Base-by-base conservation (phyloP, 2,797 vertebrate species). In the Manis crassicaudata region DNA sequence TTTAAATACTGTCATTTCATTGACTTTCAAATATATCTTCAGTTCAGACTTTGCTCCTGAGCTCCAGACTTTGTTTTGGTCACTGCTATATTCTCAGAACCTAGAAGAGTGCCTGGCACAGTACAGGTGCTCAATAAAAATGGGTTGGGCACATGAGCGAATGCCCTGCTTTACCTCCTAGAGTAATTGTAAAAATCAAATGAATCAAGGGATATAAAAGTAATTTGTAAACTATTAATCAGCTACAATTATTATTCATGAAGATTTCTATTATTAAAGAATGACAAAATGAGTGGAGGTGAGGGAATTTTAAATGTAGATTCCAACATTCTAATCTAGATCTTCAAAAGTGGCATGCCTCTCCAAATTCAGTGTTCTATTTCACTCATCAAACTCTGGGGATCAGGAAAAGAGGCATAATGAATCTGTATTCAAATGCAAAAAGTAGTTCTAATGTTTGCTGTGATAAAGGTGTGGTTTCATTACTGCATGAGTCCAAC, bases 401-500 rank as follows among this genome's bases (percentile, higher is more conserved):
- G 63, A 79, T 75, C 10, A 70, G 35, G 35, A 25, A 52, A 52
- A 91, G 18, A 56, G 10, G 2, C 54, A 80, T 82, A 96, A 70
- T 54, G 5, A 92, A 68, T 54, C 72, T 90, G 3, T 52, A 87
- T 92, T 93, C 54, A 90, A 73, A 77, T 92, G 43, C 29, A 93
- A 76, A 89, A 68, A 72, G 62, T 58, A 77, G 18, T 60, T 72
- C 73, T 85, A 40, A 43, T n/a, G 18, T 92, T 90, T 96, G 58
- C 43, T 87, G 52, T 73, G 76, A 77, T 89, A n/a, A 72, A 96
- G 85, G 3, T 60, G 32, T 37, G 37, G 37, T 92, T 54, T 95
- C 54, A 96, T 93, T 96, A 95, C 88, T 90, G 29, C 72, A 82
- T 60, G 75, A 96, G 81, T n/a, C 72, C 90, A 32, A 82, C 20